Conservation (phyloP, 2,797 vertebrate species). For the Gallinago solitaria region DNA sequence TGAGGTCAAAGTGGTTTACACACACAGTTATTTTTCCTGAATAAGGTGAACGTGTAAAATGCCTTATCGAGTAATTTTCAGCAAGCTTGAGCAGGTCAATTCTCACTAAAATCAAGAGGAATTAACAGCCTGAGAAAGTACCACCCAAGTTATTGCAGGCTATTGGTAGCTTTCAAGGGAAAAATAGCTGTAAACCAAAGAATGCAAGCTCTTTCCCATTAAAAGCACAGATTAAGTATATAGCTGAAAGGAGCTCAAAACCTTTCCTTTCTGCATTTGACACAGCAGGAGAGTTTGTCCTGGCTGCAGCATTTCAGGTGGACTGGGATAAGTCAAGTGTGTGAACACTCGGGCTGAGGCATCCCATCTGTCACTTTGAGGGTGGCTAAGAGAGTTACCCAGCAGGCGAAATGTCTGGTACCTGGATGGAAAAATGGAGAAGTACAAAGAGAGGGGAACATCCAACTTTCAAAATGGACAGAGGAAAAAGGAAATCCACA, state of each 20-base stretch:
- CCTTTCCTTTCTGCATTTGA: background rate
- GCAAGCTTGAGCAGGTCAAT: background rate
- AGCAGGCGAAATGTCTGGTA: background rate
- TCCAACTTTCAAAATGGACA: background rate
- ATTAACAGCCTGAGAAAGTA: background rate
- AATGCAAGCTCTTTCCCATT: background rate
- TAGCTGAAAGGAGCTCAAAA: background rate
- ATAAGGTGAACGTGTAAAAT: background rate
- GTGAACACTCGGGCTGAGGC: background rate
- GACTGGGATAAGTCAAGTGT: background rate
- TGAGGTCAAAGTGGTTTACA: background rate
- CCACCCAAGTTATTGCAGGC: background rate
- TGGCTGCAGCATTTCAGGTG: background rate
- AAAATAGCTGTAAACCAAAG: background rate
- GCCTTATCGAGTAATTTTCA: background rate
- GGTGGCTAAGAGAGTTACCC: background rate
- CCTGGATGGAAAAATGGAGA: background rate
- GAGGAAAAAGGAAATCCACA: background rate
- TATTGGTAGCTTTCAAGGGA: background rate
- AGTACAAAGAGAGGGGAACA: background rate
- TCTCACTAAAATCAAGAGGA: background rate
- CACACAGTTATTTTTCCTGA: background rate
- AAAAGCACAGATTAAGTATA: background rate
- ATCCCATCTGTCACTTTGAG: background rate
- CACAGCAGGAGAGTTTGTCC: background rate